Conservation (phyloP, 1,140 invertebrate genomes). For the Drosophila pectinifera region DNA sequence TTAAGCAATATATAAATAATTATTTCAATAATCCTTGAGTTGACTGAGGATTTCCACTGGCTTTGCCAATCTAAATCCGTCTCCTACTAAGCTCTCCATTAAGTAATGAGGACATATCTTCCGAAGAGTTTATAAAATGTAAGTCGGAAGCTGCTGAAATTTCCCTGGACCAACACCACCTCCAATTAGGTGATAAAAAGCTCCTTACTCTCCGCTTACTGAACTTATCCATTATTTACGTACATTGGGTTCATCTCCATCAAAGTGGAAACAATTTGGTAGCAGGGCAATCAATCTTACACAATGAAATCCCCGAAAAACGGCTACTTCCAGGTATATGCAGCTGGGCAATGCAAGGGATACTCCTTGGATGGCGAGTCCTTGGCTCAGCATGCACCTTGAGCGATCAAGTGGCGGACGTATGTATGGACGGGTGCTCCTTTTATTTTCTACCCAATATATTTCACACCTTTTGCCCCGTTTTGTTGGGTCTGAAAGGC, state of each 20-base stretch:
- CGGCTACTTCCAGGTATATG: constrained; percentile 23
- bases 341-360: constrained; percentile 42
- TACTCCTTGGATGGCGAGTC: constrained; percentile 24
- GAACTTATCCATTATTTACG: constrained; percentile 15
- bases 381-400: constrained; percentile 51
- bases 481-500: constrained; percentile 65
- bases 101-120: background rate
- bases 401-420: constrained; percentile 48
- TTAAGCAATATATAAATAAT: background rate
- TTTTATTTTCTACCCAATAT: constrained; percentile 41
- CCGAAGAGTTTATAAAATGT: background rate
- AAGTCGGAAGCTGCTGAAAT: background rate
- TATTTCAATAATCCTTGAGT: background rate
- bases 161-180: too few species aligned
- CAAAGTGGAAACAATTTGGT: constrained; percentile 45
- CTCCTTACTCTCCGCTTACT: background rate
- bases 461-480: constrained; percentile 41
- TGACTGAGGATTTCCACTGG: background rate
- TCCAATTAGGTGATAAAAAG: constrained; percentile 8
- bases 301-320: constrained; percentile 42
- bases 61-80: background rate
- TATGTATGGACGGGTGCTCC: constrained; percentile 6
- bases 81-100: background rate
- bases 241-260: constrained; percentile 29
- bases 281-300: constrained; percentile 56